These are phyloP conservation scores for Tuta absoluta DNA, from an alignment of 2,888 invertebrate genomes.

Conservation along the genomic window DNA sequence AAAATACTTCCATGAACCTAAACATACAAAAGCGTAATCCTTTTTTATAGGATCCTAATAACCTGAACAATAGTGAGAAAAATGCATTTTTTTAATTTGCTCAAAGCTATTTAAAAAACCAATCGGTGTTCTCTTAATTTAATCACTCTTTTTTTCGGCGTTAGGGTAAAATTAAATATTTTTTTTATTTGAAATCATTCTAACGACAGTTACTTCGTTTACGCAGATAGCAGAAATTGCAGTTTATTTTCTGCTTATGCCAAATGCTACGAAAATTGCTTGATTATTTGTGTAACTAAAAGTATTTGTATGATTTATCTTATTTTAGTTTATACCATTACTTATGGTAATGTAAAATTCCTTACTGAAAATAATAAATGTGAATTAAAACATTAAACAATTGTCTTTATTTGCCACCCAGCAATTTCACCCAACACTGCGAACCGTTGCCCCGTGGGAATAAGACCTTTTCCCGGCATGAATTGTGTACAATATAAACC, in stretches of 20 bases:
- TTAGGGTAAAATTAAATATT: not conserved
- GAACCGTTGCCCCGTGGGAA: no score
- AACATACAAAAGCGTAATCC: no score
- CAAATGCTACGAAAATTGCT: not conserved
- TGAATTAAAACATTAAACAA: slow-evolving; percentile 52
- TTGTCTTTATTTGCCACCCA: slow-evolving; percentile 35
- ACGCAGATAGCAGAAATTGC: not conserved
- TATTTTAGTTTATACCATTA: slow-evolving; percentile 34
- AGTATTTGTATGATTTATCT: slow-evolving; percentile 28
- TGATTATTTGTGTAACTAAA: not conserved
- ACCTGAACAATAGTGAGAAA: no score
- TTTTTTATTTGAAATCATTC: not conserved
- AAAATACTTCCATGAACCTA: no score
- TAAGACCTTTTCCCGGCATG: no score
- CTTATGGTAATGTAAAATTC: slow-evolving; percentile 53
- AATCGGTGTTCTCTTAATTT: not conserved
- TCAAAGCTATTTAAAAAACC: no score
- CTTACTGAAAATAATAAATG: slow-evolving; percentile 61
- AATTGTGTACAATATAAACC: no score
- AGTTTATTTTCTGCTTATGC: not conserved
- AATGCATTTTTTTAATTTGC: no score
- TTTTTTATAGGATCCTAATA: no score
- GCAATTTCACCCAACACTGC: no score
- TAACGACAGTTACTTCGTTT: not conserved
- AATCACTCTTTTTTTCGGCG: not conserved